phyloP scores from a whole-genome alignment of 2,113 vertebrate species.

The Scophthalmus maximus region DNA sequence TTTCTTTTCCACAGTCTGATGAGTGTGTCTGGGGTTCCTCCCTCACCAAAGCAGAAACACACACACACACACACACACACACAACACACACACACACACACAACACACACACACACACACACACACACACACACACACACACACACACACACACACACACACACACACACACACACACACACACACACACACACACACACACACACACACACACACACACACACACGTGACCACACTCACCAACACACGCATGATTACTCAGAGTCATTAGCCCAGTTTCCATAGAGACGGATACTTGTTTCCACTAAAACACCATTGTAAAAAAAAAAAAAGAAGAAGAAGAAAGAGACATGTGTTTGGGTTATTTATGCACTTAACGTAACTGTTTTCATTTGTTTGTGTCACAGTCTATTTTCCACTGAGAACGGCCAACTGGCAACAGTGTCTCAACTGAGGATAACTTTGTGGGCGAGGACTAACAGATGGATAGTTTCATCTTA shows the following conservation, averaged over 20 bases:
- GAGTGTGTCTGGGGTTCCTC: constrained; percentile 59
- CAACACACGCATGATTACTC: constrained; percentile 45
- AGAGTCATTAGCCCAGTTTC: constrained; percentile 56
- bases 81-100: constrained; percentile 36
- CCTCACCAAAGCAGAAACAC: constrained; percentile 41
- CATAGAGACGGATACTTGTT: constrained; percentile 25
- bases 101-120: constrained; percentile 17
- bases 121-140: constrained; percentile 24
- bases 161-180: constrained; percentile 21
- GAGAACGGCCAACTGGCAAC: no score
- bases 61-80: constrained; percentile 36
- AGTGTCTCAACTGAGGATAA: constrained; percentile 21
- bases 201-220: constrained; percentile 34
- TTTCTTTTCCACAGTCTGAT: constrained; percentile 42
- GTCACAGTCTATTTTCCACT: constrained; percentile 6
- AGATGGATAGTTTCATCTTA: constrained; percentile 23
- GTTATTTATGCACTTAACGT: constrained; percentile 18
- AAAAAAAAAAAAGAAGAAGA: constrained; percentile 13
- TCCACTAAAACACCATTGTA: constrained; percentile 2
- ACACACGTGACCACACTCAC: constrained; percentile 13
- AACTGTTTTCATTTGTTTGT: no score
- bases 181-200: constrained; percentile 44
- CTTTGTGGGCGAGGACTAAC: constrained; percentile 16
- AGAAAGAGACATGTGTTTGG: constrained; percentile 12
- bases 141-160: constrained; percentile 29